A percentile compares a stretch with the other conserved stretches of the same genome.
phyloP scores from a whole-genome alignment of 2,113 vertebrate species.

The Polyodon spathula region DNA sequence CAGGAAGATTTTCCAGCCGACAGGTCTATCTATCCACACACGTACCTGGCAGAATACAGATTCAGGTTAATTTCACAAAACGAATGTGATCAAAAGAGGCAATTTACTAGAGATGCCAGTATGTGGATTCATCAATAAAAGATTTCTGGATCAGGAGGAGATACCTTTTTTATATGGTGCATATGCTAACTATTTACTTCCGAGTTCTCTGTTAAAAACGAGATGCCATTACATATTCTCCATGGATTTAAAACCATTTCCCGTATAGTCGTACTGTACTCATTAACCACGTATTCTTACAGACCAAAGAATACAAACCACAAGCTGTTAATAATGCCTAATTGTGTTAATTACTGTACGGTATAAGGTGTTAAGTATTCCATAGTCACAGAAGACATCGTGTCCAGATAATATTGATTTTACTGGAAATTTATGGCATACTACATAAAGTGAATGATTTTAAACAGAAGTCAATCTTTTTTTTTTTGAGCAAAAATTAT shows the following conservation, averaged over 20 bases:
- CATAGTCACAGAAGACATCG: conserved; percentile 19
- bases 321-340: conserved; percentile 15
- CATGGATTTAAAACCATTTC: no score
- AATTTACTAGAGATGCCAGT: conserved; percentile 63
- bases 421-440: conserved; percentile 26
- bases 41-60: conserved; percentile 50
- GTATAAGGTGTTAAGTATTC: conserved; percentile 15
- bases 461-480: conserved; percentile 17
- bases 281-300: not conserved
- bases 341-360: conserved; percentile 20
- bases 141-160: no score
- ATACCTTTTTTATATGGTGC: conserved; percentile 39
- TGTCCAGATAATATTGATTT: conserved; percentile 24
- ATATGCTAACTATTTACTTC: no score
- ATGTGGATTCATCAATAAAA: no score
- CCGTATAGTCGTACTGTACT: not conserved
- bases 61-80: conserved; percentile 56
- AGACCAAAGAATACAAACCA: not conserved
- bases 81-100: conserved; percentile 58
- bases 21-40: conserved; percentile 40
- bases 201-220: no score
- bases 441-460: conserved; percentile 20
- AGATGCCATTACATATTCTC: no score
- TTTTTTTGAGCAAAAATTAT: conserved; percentile 10
- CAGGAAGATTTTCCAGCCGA: conserved; percentile 53